Evolutionary conservation across 2,888 invertebrate genomes (phyloP).

Genomic region (Melanostoma mellinum): DNA sequence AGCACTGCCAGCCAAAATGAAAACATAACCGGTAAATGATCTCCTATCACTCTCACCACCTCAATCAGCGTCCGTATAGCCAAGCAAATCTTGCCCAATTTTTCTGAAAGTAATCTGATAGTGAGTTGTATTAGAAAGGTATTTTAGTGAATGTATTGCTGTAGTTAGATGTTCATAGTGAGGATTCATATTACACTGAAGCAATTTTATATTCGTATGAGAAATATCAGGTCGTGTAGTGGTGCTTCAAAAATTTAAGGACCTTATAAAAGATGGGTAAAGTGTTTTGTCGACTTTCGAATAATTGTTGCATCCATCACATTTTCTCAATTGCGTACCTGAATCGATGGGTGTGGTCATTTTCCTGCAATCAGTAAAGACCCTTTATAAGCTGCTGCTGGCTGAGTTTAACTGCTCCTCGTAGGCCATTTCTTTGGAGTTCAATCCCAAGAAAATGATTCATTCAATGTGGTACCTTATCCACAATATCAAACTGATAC

Average conservation of each 20-base stretch:
- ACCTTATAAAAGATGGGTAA: no score
- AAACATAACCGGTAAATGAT: neutral
- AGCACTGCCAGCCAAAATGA: neutral
- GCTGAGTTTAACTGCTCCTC: neutral
- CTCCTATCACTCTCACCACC: neutral
- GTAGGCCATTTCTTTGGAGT: constrained; percentile 6
- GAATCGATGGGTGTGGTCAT: constrained; percentile 12
- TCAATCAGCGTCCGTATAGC: constrained; percentile 6
- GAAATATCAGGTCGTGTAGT: no score
- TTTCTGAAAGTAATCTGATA: neutral
- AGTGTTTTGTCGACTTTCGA: no score
- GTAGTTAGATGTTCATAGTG: no score
- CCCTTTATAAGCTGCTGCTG: constrained; percentile 8
- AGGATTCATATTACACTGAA: no score
- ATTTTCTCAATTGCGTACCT: neutral
- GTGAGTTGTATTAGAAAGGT: no score
- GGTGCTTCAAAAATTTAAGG: no score
- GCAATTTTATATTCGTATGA: no score
- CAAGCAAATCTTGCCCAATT: constrained; percentile 4
- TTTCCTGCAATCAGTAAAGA: neutral
- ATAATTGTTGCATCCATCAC: no score
- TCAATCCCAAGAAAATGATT: constrained; percentile 18
- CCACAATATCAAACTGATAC: neutral
- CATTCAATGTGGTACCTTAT: constrained; percentile 15
- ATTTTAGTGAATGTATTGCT: no score